Evolutionary conservation across 2,113 vertebrate species (phyloP).

Genomic region (Peromyscus leucopus): DNA sequence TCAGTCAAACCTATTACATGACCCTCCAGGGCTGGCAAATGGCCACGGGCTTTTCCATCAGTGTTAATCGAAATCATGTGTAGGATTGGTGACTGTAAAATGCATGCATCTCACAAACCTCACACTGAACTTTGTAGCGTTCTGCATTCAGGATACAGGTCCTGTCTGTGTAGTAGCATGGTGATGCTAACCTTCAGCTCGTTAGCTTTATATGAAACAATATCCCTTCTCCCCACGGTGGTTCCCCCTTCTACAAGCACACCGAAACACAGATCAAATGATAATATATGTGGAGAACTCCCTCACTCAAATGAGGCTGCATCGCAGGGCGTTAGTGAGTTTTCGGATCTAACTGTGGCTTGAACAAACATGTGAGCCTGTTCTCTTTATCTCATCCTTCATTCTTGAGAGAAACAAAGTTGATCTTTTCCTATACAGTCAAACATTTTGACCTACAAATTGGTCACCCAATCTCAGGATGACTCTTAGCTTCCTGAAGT

Average conservation of each 20-base stretch:
- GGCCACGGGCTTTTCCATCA: neutral
- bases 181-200: neutral
- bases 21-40: conserved; percentile 18
- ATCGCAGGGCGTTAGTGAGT: neutral
- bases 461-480: neutral
- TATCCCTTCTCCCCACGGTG: neutral
- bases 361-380: neutral
- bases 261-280: neutral
- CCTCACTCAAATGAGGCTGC: neutral
- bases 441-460: neutral
- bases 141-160: neutral
- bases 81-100: neutral
- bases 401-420: neutral
- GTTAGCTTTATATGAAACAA: neutral
- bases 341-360: neutral
- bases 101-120: neutral
- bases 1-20: conserved; percentile 13
- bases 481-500: neutral
- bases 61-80: neutral
- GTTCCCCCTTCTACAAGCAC: neutral
- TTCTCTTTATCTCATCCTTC: neutral
- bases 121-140: neutral
- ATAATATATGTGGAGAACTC: neutral
- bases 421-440: neutral
- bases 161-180: neutral